Percentiles rank a stretch among this genome's conserved stretches.
Evolutionary conservation across 2,888 invertebrate species (phyloP).

Genomic region (Xylocampa areola): DNA sequence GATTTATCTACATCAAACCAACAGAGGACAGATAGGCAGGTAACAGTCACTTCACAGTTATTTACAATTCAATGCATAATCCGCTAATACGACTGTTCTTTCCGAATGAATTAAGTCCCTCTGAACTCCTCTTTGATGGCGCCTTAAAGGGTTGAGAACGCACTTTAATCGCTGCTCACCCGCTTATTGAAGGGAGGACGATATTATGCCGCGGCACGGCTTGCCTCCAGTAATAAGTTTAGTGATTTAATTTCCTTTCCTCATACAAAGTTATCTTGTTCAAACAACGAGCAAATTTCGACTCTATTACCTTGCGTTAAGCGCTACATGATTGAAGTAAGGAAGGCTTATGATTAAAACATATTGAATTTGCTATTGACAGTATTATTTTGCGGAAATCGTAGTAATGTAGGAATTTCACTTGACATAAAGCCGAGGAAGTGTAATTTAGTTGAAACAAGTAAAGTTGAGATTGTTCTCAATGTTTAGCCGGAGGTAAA

Average conservation of each 20-base stretch:
- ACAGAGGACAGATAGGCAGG: neutral
- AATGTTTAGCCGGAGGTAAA: slow-evolving; percentile 19
- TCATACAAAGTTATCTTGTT: slow-evolving; percentile 34
- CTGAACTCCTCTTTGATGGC: slow-evolving; percentile 46
- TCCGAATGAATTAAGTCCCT: slow-evolving; percentile 51
- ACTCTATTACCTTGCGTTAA: slow-evolving; percentile 24
- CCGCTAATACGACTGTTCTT: slow-evolving; percentile 44
- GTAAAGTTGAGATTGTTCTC: neutral
- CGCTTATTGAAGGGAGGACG: slow-evolving; percentile 46
- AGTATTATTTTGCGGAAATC: slow-evolving; percentile 39
- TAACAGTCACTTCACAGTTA: neutral
- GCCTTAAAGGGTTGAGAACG: slow-evolving; percentile 51
- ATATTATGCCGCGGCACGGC: slow-evolving; percentile 65
- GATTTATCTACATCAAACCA: neutral
- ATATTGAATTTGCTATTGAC: slow-evolving; percentile 48
- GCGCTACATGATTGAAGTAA: neutral
- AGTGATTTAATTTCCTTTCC: slow-evolving; percentile 70
- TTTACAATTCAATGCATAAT: slow-evolving; percentile 32
- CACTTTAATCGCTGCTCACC: slow-evolving; percentile 56
- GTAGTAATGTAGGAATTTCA: slow-evolving; percentile 31
- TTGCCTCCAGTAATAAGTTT: slow-evolving; percentile 65
- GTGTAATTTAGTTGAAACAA: slow-evolving; percentile 10
- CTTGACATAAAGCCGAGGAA: slow-evolving; percentile 9
- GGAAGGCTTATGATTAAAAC: slow-evolving; percentile 32
- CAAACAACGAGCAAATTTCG: slow-evolving; percentile 21